A percentile compares a stretch with the other conserved stretches of the same genome.
Evolutionary conservation across 1,140 invertebrate species (phyloP).

Genomic region (Drosophila nigromelanica): DNA sequence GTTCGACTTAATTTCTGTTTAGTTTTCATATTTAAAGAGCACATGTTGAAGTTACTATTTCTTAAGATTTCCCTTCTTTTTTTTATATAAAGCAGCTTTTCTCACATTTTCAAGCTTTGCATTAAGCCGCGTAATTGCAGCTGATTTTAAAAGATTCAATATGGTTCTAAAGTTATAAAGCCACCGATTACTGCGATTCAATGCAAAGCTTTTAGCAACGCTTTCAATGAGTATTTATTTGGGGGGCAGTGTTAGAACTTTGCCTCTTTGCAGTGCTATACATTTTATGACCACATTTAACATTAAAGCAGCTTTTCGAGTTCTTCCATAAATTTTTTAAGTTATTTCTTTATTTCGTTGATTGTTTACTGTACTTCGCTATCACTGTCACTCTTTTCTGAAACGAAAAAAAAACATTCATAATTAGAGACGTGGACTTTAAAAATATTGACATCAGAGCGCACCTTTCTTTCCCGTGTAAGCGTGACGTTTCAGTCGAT

Average conservation of each 20-base stretch:
- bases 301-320: conserved; percentile 72
- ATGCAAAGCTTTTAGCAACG: conserved; percentile 70
- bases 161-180: conserved; percentile 11
- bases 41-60: conserved; percentile 62
- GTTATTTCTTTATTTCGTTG: conserved; percentile 43
- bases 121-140: conserved; percentile 78
- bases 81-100: conserved; percentile 40
- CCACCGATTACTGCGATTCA: conserved; percentile 75
- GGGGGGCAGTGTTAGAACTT: conserved; percentile 55
- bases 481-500: conserved; percentile 96
- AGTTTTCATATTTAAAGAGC: conserved; percentile 78
- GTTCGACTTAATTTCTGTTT: conserved; percentile 78
- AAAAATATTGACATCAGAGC: neutral
- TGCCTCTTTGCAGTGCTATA: conserved; percentile 48
- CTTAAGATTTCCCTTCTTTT: conserved; percentile 28
- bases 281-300: conserved; percentile 77
- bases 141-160: conserved; percentile 30
- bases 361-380: conserved; percentile 91
- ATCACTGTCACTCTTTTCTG: conserved; percentile 96
- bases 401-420: conserved; percentile 77
- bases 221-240: conserved; percentile 52
- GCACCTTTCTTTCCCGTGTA: conserved; percentile 98
- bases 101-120: conserved; percentile 56
- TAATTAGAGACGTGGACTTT: neutral
- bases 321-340: conserved; percentile 37